Conservation (phyloP, 2,888 invertebrate species). For the Galerucella calmariensis region DNA sequence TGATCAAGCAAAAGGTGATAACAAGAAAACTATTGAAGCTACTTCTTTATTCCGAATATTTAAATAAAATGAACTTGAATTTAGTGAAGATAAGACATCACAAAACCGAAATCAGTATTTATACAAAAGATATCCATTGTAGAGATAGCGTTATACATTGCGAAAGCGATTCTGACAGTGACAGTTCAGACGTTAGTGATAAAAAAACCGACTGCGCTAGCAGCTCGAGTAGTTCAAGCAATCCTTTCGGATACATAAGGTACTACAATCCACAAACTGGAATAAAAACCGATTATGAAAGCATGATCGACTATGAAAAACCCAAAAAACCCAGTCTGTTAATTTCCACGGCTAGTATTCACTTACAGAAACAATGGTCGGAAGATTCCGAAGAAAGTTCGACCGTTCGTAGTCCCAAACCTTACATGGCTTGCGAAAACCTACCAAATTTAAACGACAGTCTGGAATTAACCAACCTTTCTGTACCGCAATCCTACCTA, state of each 20-base stretch:
- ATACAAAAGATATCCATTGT: slow-evolving; percentile 55
- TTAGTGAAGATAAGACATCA: slow-evolving; percentile 69
- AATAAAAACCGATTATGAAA: slow-evolving; percentile 63
- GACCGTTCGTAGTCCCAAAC: slow-evolving; percentile 69
- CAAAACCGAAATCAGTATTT: slow-evolving; percentile 64
- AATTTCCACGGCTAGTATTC: slow-evolving; percentile 66
- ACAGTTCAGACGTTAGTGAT: slow-evolving; percentile 60
- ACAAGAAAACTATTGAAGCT: slow-evolving; percentile 78
- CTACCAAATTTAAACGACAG: slow-evolving; percentile 74
- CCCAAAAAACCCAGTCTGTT: slow-evolving; percentile 50
- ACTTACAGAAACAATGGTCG: slow-evolving; percentile 60
- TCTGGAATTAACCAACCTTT: slow-evolving; percentile 64
- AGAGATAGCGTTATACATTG: slow-evolving; percentile 61
- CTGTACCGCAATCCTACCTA: slow-evolving; percentile 53
- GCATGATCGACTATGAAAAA: slow-evolving; percentile 67
- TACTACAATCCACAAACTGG: slow-evolving; percentile 71
- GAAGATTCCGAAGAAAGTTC: slow-evolving; percentile 73
- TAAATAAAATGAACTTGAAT: slow-evolving; percentile 68
- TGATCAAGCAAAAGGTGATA: slow-evolving; percentile 79
- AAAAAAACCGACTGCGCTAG: slow-evolving; percentile 71
- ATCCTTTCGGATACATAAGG: slow-evolving; percentile 75
- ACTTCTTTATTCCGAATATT: slow-evolving; percentile 75
- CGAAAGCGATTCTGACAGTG: slow-evolving; percentile 65
- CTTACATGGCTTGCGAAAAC: slow-evolving; percentile 76
- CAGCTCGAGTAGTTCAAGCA: slow-evolving; percentile 71